Evolutionary conservation across 2,113 vertebrate species (phyloP).

Genomic region (Tor tambroides): DNA sequence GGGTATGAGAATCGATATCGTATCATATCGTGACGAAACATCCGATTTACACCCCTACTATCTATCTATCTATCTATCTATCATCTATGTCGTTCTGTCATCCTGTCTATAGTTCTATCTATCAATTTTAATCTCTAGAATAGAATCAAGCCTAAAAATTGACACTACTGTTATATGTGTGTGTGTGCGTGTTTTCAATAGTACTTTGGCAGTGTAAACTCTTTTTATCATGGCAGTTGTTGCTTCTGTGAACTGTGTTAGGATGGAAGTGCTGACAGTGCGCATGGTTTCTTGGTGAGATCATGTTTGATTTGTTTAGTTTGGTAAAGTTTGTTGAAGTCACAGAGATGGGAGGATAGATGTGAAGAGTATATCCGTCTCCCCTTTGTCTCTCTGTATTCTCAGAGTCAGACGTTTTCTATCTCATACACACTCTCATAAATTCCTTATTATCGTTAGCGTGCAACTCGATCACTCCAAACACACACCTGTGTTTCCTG

Average conservation of each 20-base stretch:
- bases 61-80: neutral
- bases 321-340: constrained; percentile 58
- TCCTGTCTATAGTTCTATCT: too few species aligned
- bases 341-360: neutral
- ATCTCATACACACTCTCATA: constrained; percentile 34
- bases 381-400: constrained; percentile 9
- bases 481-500: constrained; percentile 65
- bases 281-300: constrained; percentile 60
- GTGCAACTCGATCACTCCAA: constrained; percentile 54
- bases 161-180: neutral
- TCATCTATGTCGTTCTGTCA: too few species aligned
- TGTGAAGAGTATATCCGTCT: neutral
- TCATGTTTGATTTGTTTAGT: constrained; percentile 55
- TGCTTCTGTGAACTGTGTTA: neutral
- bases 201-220: neutral
- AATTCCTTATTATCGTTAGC: constrained; percentile 44
- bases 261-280: constrained; percentile 60
- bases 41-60: too few species aligned
- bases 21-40: too few species aligned
- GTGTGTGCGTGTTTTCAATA: neutral
- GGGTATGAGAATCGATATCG: too few species aligned
- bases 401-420: neutral
- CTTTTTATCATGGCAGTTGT: neutral
- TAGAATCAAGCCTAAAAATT: neutral
- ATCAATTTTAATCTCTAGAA: neutral